Percentiles rank a stretch among this genome's conserved stretches.
Evolutionary conservation across 2,113 vertebrate genomes (phyloP).

Genomic region (Coptodon bakossiorum): DNA sequence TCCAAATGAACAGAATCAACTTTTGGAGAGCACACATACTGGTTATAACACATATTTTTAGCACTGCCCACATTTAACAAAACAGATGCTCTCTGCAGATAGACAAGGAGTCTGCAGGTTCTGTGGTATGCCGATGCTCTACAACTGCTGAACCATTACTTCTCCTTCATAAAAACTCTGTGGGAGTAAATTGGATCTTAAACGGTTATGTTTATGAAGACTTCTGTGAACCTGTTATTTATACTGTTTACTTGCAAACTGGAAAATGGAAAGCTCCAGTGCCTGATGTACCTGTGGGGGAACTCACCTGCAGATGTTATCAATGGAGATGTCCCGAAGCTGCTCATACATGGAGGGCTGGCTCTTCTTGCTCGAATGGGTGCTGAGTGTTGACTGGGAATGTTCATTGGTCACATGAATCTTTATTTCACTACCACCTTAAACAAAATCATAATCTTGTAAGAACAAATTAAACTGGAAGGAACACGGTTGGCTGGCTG

Average conservation of each 20-base stretch:
- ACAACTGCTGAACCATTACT: neutral
- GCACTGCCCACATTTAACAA: neutral
- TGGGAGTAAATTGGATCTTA: neutral
- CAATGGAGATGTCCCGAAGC: conserved; percentile 95
- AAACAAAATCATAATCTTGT: neutral
- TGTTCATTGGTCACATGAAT: conserved; percentile 96
- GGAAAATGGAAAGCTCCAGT: neutral
- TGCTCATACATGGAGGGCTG: conserved; percentile 97
- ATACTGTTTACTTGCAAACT: neutral
- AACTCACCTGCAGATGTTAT: conserved; percentile 94
- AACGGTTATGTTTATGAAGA: neutral
- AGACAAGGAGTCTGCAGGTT: neutral
- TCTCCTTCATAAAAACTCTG: neutral
- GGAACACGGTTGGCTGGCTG: neutral
- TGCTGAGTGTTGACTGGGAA: conserved; percentile 86
- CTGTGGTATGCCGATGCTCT: neutral
- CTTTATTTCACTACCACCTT: conserved; percentile 87
- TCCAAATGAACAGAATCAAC: neutral
- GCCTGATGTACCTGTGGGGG: neutral
- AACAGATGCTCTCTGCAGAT: neutral
- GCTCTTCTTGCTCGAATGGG: conserved; percentile 79
- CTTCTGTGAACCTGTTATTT: neutral
- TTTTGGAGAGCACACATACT: neutral
- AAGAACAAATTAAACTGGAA: neutral
- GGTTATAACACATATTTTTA: neutral